Evolutionary conservation across 2,888 invertebrate species (phyloP), one percentile per base, ranked within the genome.

Genomic region (Eudemis profundana): DNA sequence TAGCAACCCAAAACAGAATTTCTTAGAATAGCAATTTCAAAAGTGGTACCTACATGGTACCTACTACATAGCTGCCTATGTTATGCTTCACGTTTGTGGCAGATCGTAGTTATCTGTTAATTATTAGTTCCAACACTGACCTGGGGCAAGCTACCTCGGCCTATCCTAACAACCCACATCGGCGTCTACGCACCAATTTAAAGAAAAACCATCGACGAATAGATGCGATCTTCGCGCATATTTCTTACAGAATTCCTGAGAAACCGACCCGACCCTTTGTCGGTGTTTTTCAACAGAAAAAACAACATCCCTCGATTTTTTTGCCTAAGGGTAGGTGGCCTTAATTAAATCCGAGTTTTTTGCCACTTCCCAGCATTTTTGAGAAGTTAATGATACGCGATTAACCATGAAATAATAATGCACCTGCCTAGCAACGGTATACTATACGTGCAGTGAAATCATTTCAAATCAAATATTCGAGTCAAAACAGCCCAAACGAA

Each of bases 201-300:
- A 59, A 33, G 33, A 27, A 61, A 61, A 42, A 60, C 21, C 38
- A 59, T 47, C 57, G 57, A 17, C 14, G 33, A 27, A 56, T 47
- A 47, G 57, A 59, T 59, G 57, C 46, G 36, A 61, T 81, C 78
- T 76, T 74, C 74, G 74, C 81, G 74, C 77, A 72, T 75, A 61
- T 51, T 51, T 61, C 51, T n/a, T 5, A 53, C 17, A 49, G 49
- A 29, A 49, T 63, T 62, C 63, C 33, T 36, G 46, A 46, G 53
- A 62, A 62, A 17, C 29, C 62, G 54, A 49, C 42, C 60, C 64
- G 69, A 66, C 44, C 72, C 86, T 91, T 91, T 90, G 91, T 87
- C 90, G 90, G 90, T 75, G 79, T 76, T 88, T 90, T 89, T 89
- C 87, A 71, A 78, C 56, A 70, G 66, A 82, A 81, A 83, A 87